Evolutionary conservation across 2,113 vertebrate genomes (phyloP), one percentile per base, ranked within the genome.

Genomic region (Microtus montanus): DNA sequence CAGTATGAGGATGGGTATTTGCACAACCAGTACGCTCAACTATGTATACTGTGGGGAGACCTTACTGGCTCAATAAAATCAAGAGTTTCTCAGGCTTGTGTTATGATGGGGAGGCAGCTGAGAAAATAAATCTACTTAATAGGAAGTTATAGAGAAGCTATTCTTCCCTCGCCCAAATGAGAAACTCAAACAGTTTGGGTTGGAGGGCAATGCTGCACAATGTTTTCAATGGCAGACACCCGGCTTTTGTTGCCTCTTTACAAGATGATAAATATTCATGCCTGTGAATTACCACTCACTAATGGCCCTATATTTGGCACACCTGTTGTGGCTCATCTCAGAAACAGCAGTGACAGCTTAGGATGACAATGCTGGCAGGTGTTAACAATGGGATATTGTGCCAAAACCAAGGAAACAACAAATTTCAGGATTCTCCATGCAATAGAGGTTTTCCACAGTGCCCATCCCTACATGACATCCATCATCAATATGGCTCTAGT

Each of bases 261-360:
- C 1, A 8, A 90, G 92, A 92, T 95, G 95, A 97, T 97, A 96
- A 96, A 97, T 97, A 97, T 96, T 92, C 96, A 96, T 96, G 73
- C 85, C 1, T 9, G 71, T 74, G 96, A 96, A 96, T 95, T 94
- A 96, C 88, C 22, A 12, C 75, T 77, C 1, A 19, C 95, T 97
- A 96, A 97, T 95, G 92, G 85, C 88, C 94, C 93, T 10, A 20
- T 78, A 96, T 95, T 90, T 77, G 84, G 93, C 95, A 95, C 96
- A 98, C 96, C 97, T 98, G 96, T 96, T 94, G 95, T 87, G 90
- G 85, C 68, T 93, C 54, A 0, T n/a, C 87, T 96, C 92, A 38
- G 9, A 96, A 97, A 91, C 82, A 90, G 95, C 95, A 87, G 91
- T 1, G n/a, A 71, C 84, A 83, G 88, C 95, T 87, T 90, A 87